Evolutionary conservation across 1,140 invertebrate genomes (phyloP).

Genomic region (Acarapis woodi): DNA sequence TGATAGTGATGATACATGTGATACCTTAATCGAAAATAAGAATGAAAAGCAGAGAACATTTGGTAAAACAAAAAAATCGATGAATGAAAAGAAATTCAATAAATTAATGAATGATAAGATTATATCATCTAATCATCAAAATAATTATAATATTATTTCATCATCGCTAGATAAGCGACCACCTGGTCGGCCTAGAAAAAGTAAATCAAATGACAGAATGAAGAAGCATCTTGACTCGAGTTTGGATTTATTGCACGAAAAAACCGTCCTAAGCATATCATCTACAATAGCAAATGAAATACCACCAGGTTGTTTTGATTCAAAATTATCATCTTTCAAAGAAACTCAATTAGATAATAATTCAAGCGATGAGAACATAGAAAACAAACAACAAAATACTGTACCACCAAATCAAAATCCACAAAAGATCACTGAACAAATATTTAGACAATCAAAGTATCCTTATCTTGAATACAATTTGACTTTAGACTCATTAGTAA

Average conservation of each 20-base stretch:
- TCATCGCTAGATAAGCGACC: conserved; percentile 1
- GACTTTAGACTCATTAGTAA: too few relatives aligned
- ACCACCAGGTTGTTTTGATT: conserved; percentile 60
- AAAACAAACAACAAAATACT: neutral
- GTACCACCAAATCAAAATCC: conserved; percentile 4
- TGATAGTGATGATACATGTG: too few relatives aligned
- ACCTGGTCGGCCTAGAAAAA: conserved; percentile 4
- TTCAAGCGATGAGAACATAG: too few relatives aligned
- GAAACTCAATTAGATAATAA: neutral
- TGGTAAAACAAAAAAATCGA: too few relatives aligned
- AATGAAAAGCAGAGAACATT: conserved; percentile 25
- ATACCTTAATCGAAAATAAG: conserved; percentile 6
- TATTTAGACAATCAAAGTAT: too few relatives aligned
- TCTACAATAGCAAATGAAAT: conserved; percentile 18
- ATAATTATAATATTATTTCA: conserved; percentile 1
- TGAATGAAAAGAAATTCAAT: conserved; percentile 15
- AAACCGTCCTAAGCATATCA: conserved; percentile 51
- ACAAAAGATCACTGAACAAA: too few relatives aligned
- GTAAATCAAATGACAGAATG: conserved; percentile 19
- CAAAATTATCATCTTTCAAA: conserved; percentile 27
- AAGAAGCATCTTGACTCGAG: conserved; percentile 40
- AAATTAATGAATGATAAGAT: neutral
- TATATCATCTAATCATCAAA: neutral
- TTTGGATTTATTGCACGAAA: conserved; percentile 56
- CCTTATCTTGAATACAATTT: too few relatives aligned